phyloP scores from a whole-genome alignment of 2,888 invertebrate genomes.

The Leptopilina myrica region DNA sequence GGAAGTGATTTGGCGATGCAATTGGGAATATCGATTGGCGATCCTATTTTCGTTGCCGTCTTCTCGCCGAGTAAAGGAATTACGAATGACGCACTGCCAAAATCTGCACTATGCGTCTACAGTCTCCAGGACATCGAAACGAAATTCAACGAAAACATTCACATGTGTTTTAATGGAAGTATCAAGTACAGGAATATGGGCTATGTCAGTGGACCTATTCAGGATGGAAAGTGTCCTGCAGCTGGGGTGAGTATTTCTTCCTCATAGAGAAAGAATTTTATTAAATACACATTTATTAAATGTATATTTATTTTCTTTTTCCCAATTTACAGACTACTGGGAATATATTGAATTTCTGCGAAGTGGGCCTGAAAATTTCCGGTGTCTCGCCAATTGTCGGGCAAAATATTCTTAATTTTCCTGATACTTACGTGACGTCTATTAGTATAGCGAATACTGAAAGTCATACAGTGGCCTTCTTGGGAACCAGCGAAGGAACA shows the following conservation, averaged over 20 bases:
- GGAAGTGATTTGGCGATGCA: slow-evolving; percentile 90
- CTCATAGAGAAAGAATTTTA: no score
- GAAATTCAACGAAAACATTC: slow-evolving; percentile 97
- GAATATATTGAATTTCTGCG: slow-evolving; percentile 94
- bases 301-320: not conserved
- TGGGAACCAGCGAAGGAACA: slow-evolving; percentile 91
- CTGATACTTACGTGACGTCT: slow-evolving; percentile 88
- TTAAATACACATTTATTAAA: not conserved
- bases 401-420: slow-evolving; percentile 87
- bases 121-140: slow-evolving; percentile 93
- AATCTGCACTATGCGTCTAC: slow-evolving; percentile 95
- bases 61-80: slow-evolving; percentile 95
- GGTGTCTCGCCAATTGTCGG: slow-evolving; percentile 90
- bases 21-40: slow-evolving; percentile 88
- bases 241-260: slow-evolving; percentile 82
- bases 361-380: slow-evolving; percentile 94
- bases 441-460: slow-evolving; percentile 93
- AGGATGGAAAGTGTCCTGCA: slow-evolving; percentile 93
- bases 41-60: slow-evolving; percentile 89
- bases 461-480: slow-evolving; percentile 94
- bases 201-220: slow-evolving; percentile 93
- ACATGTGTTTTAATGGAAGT: slow-evolving; percentile 97
- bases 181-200: slow-evolving; percentile 95
- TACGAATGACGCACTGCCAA: slow-evolving; percentile 87
- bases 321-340: slow-evolving; percentile 82